Evolutionary conservation across 2,113 vertebrate species (phyloP).

Genomic region (Chaetodon auriga): DNA sequence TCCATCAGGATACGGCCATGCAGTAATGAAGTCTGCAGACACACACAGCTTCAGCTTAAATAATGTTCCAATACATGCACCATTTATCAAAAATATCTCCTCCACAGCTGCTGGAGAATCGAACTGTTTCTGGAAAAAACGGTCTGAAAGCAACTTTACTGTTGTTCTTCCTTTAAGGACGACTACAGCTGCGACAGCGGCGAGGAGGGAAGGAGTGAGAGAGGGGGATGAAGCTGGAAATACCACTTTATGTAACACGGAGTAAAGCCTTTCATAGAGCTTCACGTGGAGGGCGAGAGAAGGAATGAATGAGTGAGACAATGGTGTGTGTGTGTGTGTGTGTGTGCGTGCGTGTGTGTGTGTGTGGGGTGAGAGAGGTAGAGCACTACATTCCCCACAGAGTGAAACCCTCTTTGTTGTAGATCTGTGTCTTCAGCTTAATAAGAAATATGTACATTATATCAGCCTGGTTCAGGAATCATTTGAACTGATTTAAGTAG

Average conservation of each 20-base stretch:
- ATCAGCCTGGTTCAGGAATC: too few relatives aligned
- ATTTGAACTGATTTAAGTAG: too few relatives aligned
- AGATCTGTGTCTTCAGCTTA: neutral
- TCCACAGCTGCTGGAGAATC: too few relatives aligned
- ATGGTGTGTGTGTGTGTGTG: neutral
- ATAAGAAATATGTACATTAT: neutral
- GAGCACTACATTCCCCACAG: too few relatives aligned
- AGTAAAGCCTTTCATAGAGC: neutral
- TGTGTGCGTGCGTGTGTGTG: constrained; percentile 3
- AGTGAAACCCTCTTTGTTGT: neutral
- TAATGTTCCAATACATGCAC: too few relatives aligned
- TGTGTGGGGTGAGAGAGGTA: neutral
- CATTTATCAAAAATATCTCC: too few relatives aligned
- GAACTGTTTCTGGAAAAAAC: neutral
- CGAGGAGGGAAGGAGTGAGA: neutral
- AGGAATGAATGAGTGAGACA: neutral
- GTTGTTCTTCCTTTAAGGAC: neutral
- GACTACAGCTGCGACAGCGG: too few relatives aligned
- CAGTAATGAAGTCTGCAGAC: too few relatives aligned
- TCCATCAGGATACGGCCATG: too few relatives aligned
- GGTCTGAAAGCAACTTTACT: neutral
- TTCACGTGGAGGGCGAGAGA: neutral
- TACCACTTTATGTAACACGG: constrained; percentile 1
- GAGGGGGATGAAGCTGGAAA: neutral
- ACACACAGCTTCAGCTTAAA: too few relatives aligned